These are phyloP conservation scores for Calcarius lapponicus DNA, from an alignment of 2,797 vertebrate species.

Conservation along the genomic window DNA sequence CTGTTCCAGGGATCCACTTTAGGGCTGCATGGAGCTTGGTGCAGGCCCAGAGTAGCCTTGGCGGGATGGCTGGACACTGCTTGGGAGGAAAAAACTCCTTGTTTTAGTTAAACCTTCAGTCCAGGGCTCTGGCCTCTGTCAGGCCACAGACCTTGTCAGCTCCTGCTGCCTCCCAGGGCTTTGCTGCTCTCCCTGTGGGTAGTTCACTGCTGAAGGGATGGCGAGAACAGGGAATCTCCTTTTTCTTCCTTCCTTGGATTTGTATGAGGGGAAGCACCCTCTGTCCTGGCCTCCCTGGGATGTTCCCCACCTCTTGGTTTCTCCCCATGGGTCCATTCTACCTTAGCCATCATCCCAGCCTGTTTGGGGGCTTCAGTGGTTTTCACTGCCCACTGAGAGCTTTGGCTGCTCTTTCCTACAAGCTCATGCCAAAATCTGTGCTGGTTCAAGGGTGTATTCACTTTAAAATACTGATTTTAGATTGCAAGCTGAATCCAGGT, in stretches of 20 bases:
- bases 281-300: neutral
- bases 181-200: neutral
- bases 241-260: neutral
- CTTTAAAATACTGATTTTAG: neutral
- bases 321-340: neutral
- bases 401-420: neutral
- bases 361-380: neutral
- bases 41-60: neutral
- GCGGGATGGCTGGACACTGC: neutral
- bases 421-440: neutral
- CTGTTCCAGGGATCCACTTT: conserved; percentile 26
- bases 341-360: neutral
- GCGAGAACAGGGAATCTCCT: neutral
- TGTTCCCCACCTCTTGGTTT: neutral
- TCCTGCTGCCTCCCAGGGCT: neutral
- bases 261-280: neutral
- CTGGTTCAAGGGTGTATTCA: neutral
- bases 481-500: neutral
- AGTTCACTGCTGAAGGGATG: accelerated
- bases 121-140: neutral
- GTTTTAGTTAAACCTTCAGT: neutral
- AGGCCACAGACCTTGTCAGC: neutral
- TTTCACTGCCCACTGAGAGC: accelerated
- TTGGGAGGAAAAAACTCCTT: neutral
- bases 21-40: neutral